Evolutionary conservation across 2,888 invertebrate genomes (phyloP).

Genomic region (Clusia tigrina): DNA sequence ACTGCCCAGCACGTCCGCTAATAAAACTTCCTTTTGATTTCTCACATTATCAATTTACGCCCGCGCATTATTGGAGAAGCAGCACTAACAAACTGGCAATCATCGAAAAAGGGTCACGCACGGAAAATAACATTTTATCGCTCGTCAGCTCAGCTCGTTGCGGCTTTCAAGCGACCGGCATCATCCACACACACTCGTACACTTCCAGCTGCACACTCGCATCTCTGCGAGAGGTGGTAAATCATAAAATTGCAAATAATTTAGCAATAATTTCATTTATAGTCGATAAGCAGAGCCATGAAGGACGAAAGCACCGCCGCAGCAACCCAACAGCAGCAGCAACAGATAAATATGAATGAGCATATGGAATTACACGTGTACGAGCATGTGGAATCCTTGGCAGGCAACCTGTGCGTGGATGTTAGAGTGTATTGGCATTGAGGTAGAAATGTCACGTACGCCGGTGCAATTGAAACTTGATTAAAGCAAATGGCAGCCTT

Average conservation of each 20-base stretch:
- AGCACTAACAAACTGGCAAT: not conserved
- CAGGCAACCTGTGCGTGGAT: no score
- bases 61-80: not conserved
- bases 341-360: not conserved
- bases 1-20: no score
- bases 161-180: no score
- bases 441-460: no score
- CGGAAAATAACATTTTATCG: not conserved
- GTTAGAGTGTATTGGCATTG: no score
- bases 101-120: no score
- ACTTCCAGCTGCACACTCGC: conserved; percentile 19
- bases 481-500: no score
- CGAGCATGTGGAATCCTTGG: not conserved
- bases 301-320: not conserved
- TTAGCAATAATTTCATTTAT: conserved; percentile 5
- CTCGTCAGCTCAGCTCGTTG: no score
- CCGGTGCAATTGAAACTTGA: no score
- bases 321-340: not conserved
- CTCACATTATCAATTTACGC: not conserved
- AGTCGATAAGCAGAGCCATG: no score
- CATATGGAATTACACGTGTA: not conserved
- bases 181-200: not conserved
- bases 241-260: conserved; percentile 9
- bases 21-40: not conserved
- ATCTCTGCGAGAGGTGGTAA: not conserved